Base-by-base conservation (phyloP, 2,888 invertebrate species). In the Athalia circularis region DNA sequence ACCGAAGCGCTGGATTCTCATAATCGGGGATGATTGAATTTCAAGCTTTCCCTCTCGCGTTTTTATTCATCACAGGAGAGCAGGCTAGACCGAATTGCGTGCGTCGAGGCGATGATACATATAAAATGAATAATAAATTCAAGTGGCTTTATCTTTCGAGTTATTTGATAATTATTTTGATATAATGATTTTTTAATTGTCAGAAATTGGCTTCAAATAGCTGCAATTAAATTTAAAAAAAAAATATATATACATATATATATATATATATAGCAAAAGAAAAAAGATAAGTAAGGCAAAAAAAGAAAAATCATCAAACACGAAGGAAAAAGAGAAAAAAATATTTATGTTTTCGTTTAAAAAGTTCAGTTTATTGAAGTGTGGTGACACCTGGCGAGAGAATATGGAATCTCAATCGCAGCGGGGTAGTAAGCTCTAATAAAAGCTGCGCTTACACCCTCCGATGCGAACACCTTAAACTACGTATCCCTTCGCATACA, bases 321-420 rank as follows among this genome's bases (percentile, higher is more conserved):
- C 9, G 43, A 9, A 64, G 7, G 29, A 29, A 43, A 8, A 8
- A 6, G 43, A 64, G 43, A 8, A 45, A 74, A 72, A 13, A n/a
- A 45, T 29, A 59, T n/a, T 13, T 5, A 6, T 59, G 6, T 59
- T 59, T 59, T 59, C 59, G 59, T 59, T 59, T 6, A 13, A 68
- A 68, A 52, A 48, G 86, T 86, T 85, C 81, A 83, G 84, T 87
- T 87, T 85, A 86, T 88, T 87, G 87, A 86, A 88, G 84, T 86
- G 88, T 88, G 86, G 88, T 88, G 87, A 88, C 88, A 87, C 85
- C 87, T 88, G 85, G 83, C 84, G 86, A 82, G 83, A 82, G 83
- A 80, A 82, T 82, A 84, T 80, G 82, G 86, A 86, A 85, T 83
- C 83, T 85, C 29, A 29, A 84, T 83, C 85, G 84, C 83, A 82